Evolutionary conservation across 2,888 invertebrate genomes (phyloP).

Genomic region (Dynastes hyllus): DNA sequence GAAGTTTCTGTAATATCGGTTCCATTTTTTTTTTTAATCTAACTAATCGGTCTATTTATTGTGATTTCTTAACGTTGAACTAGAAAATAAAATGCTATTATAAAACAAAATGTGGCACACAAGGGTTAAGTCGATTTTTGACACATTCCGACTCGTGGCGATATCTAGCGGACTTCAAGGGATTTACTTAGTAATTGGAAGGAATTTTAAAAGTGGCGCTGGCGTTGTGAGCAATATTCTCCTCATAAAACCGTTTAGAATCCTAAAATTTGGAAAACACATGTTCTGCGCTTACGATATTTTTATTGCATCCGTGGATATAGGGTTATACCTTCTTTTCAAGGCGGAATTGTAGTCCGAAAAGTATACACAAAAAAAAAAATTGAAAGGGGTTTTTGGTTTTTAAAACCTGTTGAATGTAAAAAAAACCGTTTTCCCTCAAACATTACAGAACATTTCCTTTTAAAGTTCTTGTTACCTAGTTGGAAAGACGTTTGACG

Average conservation of each 20-base stretch:
- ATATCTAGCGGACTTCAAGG: constrained; percentile 3
- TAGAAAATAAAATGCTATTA: constrained; percentile 31
- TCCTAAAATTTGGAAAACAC: constrained; percentile 41
- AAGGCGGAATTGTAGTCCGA: background rate
- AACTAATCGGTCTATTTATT: constrained; percentile 11
- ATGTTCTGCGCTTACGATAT: constrained; percentile 10
- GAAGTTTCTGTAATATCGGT: constrained; percentile 76
- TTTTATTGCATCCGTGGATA: constrained; percentile 26
- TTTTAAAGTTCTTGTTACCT: background rate
- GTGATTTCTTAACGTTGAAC: constrained; percentile 1
- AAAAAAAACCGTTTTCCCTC: background rate
- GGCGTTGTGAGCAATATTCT: background rate
- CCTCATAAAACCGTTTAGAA: background rate
- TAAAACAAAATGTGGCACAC: constrained; percentile 42
- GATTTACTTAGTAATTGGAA: background rate
- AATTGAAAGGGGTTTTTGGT: constrained; percentile 1
- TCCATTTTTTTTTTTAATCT: constrained; percentile 71
- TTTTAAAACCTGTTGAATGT: constrained; percentile 21
- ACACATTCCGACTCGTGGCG: constrained; percentile 35
- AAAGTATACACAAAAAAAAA: background rate
- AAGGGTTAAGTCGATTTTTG: constrained; percentile 42
- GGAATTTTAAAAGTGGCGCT: constrained; percentile 21
- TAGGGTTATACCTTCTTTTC: background rate
- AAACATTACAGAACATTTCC: constrained; percentile 26
- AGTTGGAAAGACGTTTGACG: too few species aligned